phyloP scores from a whole-genome alignment of 2,797 vertebrate species.

The Thaleichthys pacificus region DNA sequence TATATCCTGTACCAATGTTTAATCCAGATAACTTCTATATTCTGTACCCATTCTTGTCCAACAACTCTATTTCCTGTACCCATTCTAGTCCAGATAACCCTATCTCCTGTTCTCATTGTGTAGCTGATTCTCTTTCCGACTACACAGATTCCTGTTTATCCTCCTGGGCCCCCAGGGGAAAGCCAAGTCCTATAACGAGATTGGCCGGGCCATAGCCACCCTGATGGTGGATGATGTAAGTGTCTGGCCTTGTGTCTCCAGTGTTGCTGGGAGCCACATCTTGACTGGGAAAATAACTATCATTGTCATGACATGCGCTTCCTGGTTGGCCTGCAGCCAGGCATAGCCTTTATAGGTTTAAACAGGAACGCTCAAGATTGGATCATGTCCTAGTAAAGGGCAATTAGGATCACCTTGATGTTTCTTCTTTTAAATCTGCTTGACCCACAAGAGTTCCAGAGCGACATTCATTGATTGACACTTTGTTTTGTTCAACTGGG shows the following conservation, averaged over 20 bases:
- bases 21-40: not conserved
- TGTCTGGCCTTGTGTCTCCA: not conserved
- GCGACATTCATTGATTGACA: not conserved
- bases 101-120: not conserved
- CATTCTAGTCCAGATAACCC: not conserved
- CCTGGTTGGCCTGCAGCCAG: not conserved
- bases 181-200: conserved; percentile 97
- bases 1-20: not conserved
- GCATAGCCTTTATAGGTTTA: not conserved
- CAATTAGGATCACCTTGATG: not conserved
- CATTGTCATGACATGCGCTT: no score
- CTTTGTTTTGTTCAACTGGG: not conserved
- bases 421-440: not conserved
- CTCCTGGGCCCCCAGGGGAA: conserved; percentile 85
- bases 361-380: not conserved
- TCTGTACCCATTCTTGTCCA: not conserved
- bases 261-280: not conserved
- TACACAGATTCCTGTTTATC: conserved; percentile 75
- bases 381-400: not conserved
- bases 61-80: not conserved
- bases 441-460: not conserved
- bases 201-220: conserved; percentile 93
- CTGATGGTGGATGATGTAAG: conserved; percentile 98
- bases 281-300: not conserved
- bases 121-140: conserved; percentile 16